Base-by-base conservation (phyloP, 2,797 vertebrate species). In the Channa striata region DNA sequence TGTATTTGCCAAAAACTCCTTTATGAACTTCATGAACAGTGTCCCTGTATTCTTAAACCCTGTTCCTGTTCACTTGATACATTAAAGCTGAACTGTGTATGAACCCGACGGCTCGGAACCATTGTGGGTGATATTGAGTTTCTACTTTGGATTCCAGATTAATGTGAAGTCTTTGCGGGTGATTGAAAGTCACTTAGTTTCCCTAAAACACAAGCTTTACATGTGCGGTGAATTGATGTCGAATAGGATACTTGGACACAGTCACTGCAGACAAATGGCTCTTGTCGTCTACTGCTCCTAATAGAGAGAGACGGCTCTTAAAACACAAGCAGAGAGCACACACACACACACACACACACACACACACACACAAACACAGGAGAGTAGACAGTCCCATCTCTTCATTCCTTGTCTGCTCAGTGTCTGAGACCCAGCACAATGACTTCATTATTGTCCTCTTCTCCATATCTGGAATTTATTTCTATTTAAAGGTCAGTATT, bases 261-360 rank as follows among this genome's bases (percentile, higher is more conserved):
- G 47, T 34, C 67, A 36, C 59, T 73, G 13, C 50, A 68, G 70
- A 87, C 48, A 48, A 80, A 75, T 86, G 37, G 46, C 69, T 77
- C 56, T 59, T 76, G 80, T 85, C 76, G 80, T 68, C 11, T 67
- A 43, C 34, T 62, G 44, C 61, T 78, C 47, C 71, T 36, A 51
- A 44, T 33, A 57, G 56, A 65, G 72, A 50, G 74, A 57, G 71
- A 44, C 78, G 54, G 65, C 7, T 53, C 75, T 51, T 74, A 33
- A 40, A 80, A 65, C 78, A 72, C 44, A 64, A 75, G 68, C 51
- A 67, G 33, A 63, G 62, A 72, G 50, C n/a, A 16, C 17, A 12
- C 43, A 50, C 40, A 70, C 75, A 42, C 37, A 19, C 33, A 72
- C 39, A 19, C 14, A 36, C 8, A 25, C 3, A 47, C 16, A 50